Base-by-base conservation (phyloP, 2,888 invertebrate species). In the Protonemura montana region DNA sequence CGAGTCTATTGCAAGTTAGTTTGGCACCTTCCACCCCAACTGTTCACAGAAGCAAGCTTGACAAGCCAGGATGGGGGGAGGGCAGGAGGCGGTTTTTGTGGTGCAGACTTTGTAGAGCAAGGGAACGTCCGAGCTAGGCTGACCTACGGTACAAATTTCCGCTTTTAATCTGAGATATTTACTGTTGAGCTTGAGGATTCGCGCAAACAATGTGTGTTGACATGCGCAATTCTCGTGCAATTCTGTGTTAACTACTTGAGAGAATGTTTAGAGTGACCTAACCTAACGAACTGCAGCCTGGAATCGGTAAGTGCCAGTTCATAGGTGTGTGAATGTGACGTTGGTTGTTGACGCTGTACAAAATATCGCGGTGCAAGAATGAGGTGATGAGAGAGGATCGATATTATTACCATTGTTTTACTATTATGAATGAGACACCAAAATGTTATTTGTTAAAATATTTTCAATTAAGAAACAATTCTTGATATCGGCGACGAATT, bases 141-240 rank as follows among this genome's bases (percentile, higher is more conserved):
- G 76, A 27, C 59, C 84, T 42, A n/a, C 41, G 42, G 42, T 41
- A 84, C 59, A 59, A 84, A 84, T 26, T 76, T 25, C 84, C 30
- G 21, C 16, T 28, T 29, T 59, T 30, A 41, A 84, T 87, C 87
- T 87, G 87, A 87, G 87, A 87, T 87, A 87, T 87, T 87, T 87
- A 82, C 80, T 87, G 42, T 82, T 86, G 82, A 10, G 59, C 59
- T 59, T 21, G 13, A 21, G 16, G 21, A 1, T 13, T 3, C 59
- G 59, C 16, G 59, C 16, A 10, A 59, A 59, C 6, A 21, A 59
- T n/a, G n/a, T n/a, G n/a, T n/a, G n/a, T 59, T 59, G 59, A 3
- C 35, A 16, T 10, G 2, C 59, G 21, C 13, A 21, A 10, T 59
- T 59, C 6, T 59, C 21, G 59, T 59, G 6, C 84, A 16, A 42